Percentiles rank a stretch among this genome's conserved stretches.
phyloP scores from a whole-genome alignment of 2,113 vertebrate species.

The Malurus melanocephalus region DNA sequence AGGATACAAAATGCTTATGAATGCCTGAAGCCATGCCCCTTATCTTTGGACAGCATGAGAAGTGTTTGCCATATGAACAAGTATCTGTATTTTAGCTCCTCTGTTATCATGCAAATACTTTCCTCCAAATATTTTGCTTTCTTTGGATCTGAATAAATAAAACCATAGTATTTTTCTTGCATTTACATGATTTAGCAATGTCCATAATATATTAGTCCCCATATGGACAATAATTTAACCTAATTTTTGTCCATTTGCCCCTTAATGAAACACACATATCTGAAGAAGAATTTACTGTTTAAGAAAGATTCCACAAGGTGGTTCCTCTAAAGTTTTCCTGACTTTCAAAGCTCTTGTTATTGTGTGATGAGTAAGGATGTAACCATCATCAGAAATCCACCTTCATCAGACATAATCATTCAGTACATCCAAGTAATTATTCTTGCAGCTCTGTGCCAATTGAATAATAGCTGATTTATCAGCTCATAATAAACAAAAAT shows the following conservation, averaged over 20 bases:
- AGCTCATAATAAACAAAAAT: slow-evolving; percentile 2
- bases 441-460: background rate
- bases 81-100: background rate
- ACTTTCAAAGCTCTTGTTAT: background rate
- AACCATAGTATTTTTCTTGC: background rate
- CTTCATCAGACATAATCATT: background rate
- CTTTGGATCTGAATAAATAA: background rate
- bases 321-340: background rate
- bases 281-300: background rate
- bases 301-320: background rate
- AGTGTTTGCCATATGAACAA: background rate
- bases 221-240: background rate
- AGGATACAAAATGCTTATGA: background rate
- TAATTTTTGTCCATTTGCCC: background rate
- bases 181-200: background rate
- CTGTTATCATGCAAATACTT: background rate
- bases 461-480: slow-evolving; percentile 9
- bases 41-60: background rate
- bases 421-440: background rate
- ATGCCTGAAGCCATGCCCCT: background rate
- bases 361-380: background rate
- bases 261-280: background rate
- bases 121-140: background rate
- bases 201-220: background rate
- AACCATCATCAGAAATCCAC: background rate